Conservation (phyloP, 2,113 vertebrate species). For the Orientallactaga bullata region DNA sequence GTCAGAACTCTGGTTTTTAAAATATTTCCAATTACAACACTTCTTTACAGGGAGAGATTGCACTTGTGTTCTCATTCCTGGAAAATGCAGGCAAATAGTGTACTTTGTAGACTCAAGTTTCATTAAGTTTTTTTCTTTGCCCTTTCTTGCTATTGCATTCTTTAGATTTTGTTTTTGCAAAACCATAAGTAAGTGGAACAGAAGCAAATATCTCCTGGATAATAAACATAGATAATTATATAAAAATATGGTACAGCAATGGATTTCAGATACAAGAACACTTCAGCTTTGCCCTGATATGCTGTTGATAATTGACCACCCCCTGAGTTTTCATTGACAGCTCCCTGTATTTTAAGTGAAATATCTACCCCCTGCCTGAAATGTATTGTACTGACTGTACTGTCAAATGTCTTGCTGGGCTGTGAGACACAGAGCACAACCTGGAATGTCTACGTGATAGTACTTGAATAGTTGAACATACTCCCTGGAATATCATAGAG, state of each 20-base stretch:
- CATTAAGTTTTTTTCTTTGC: constrained; percentile 23
- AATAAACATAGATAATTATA: constrained; percentile 40
- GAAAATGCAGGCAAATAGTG: constrained; percentile 36
- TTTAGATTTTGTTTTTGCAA: constrained; percentile 33
- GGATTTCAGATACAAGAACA: constrained; percentile 68
- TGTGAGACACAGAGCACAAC: neutral
- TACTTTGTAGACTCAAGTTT: neutral
- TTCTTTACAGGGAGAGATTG: constrained; percentile 30
- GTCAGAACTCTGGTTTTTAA: constrained; percentile 39
- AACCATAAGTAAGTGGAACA: constrained; percentile 10
- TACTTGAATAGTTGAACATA: neutral
- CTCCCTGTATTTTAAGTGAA: constrained; percentile 66
- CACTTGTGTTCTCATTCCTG: neutral
- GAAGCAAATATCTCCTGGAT: neutral
- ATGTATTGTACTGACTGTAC: neutral
- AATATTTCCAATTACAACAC: constrained; percentile 56
- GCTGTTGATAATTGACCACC: neutral
- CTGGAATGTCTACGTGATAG: neutral
- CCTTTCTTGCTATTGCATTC: neutral
- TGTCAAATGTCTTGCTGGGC: constrained; percentile 39
- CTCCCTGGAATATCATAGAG: neutral
- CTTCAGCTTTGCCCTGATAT: constrained; percentile 39
- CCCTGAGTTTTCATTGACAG: constrained; percentile 51
- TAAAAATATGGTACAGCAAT: constrained; percentile 20
- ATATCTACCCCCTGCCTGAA: neutral